These are phyloP conservation scores for Cheirogaleus medius DNA, from an alignment of 2,113 vertebrate species.

Conservation along the genomic window DNA sequence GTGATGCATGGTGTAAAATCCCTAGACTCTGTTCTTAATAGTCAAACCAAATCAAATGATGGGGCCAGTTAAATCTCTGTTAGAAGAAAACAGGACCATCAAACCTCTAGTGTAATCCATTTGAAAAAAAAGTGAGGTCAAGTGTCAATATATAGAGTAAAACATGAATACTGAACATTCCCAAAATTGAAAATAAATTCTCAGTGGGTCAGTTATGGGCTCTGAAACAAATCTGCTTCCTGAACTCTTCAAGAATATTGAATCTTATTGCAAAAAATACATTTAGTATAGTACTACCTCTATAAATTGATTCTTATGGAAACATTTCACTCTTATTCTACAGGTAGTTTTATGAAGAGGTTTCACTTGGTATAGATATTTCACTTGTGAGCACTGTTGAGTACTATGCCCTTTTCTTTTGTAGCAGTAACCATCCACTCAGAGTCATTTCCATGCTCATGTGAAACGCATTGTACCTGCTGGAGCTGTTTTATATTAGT, in stretches of 20 bases:
- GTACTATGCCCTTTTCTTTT: not conserved
- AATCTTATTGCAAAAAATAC: not conserved
- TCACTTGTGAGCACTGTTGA: not conserved
- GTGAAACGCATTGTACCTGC: not conserved
- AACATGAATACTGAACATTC: not conserved
- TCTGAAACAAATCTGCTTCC: constrained; percentile 19
- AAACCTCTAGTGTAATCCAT: not conserved
- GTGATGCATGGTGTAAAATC: constrained; percentile 15
- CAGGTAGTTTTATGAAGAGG: not conserved
- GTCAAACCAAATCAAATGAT: constrained; percentile 16
- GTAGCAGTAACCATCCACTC: not conserved
- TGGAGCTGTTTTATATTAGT: not conserved
- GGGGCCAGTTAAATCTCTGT: not conserved
- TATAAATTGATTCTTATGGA: not conserved
- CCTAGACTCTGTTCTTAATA: constrained; percentile 31
- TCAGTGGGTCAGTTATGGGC: not conserved
- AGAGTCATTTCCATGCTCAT: not conserved
- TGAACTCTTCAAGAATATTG: not conserved
- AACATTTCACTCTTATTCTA: not conserved
- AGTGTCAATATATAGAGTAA: not conserved
- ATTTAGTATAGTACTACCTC: not conserved
- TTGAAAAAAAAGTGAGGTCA: constrained; percentile 19
- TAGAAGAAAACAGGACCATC: not conserved
- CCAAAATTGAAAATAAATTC: constrained; percentile 32
- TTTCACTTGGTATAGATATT: not conserved